These are phyloP conservation scores for Daptonema setosum DNA, from an alignment of 2,888 invertebrate genomes.

Conservation along the genomic window DNA sequence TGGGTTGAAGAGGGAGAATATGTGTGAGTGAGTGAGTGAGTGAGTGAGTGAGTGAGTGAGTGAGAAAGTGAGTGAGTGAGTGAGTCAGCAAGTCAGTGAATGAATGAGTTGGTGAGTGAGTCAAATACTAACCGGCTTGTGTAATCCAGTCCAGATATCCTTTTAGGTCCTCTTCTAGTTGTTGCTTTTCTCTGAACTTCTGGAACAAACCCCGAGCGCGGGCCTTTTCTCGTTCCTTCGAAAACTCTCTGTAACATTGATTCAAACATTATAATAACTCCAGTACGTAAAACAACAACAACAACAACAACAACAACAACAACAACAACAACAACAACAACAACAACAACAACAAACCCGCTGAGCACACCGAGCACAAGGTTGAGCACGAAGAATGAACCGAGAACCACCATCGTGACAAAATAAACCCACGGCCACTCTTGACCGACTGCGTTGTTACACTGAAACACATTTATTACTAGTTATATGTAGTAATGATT, in stretches of 20 bases:
- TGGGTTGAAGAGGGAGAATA: too few relatives aligned
- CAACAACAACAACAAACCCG: background rate
- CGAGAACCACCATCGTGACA: slow-evolving; percentile 92
- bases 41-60: background rate
- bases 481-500: background rate
- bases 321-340: background rate
- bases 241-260: slow-evolving; percentile 53
- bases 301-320: background rate
- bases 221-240: slow-evolving; percentile 98
- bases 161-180: slow-evolving; percentile 84
- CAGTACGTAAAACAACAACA: too few relatives aligned
- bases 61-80: too few relatives aligned
- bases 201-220: slow-evolving; percentile 96
- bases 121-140: slow-evolving; percentile 45
- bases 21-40: too few relatives aligned
- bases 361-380: slow-evolving; percentile 50
- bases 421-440: slow-evolving; percentile 75
- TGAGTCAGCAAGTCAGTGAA: too few relatives aligned
- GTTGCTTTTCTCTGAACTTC: slow-evolving; percentile 88
- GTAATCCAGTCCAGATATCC: slow-evolving; percentile 99
- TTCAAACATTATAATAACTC: too few relatives aligned
- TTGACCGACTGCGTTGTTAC: slow-evolving; percentile 24
- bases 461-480: too few relatives aligned
- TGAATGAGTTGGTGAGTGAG: too few relatives aligned
- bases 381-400: slow-evolving; percentile 99